Percentiles rank a stretch among this genome's conserved stretches.
Evolutionary conservation across 2,797 vertebrate species (phyloP).

Genomic region (Siniperca scherzeri): DNA sequence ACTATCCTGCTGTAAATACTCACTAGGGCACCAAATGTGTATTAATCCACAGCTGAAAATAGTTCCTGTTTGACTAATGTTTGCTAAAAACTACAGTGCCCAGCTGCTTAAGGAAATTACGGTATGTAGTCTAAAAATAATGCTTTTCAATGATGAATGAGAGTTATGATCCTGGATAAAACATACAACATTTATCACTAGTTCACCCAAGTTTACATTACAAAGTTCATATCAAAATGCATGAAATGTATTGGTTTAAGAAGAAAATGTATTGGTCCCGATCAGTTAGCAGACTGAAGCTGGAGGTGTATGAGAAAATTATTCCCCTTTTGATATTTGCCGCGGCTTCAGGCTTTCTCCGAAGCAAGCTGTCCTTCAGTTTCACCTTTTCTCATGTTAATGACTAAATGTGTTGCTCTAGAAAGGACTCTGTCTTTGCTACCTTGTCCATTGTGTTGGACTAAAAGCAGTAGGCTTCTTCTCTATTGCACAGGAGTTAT

Average conservation of each 20-base stretch:
- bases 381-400: conserved; percentile 32
- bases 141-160: neutral
- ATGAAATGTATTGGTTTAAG: neutral
- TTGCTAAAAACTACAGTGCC: neutral
- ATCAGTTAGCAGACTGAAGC: neutral
- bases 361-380: neutral
- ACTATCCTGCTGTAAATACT: neutral
- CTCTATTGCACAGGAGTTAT: conserved; percentile 17
- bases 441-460: neutral
- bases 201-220: neutral
- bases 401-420: neutral
- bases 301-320: neutral
- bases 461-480: conserved; percentile 4
- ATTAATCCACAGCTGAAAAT: neutral
- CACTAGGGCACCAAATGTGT: neutral
- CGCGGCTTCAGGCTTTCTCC: neutral
- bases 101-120: neutral
- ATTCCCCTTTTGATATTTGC: conserved; percentile 16
- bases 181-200: neutral
- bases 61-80: neutral
- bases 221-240: neutral
- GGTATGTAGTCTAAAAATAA: neutral
- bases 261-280: neutral
- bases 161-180: neutral
- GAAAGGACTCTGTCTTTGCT: neutral